Base-by-base conservation (phyloP, 2,113 vertebrate species). In the Notarius quadriscutis region DNA sequence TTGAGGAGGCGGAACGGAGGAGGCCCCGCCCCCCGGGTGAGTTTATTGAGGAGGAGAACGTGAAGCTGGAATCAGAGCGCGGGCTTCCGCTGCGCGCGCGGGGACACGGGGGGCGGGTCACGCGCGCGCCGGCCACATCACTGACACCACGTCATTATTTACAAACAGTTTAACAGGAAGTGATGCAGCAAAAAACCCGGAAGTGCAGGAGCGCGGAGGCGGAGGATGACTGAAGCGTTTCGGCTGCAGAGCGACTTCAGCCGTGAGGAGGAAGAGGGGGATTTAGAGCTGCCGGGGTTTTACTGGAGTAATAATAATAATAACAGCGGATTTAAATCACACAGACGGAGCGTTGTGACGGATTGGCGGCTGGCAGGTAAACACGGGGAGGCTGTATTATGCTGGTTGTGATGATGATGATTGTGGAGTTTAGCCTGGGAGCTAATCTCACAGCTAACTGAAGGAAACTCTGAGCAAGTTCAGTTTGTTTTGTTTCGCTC, bases 121-220 rank as follows among this genome's bases (percentile, higher is more conserved):
- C 34, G 34, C 7, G 1, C 65, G 7, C 63, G n/a, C 10, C 34
- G 2, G 34, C 34, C 34, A 34, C 41, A 41, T 6, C 1, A 4
- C 10, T 22, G 20, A 2, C 50, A 7, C 4, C 17, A 81, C 83
- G 63, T 57, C 53, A 79, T 20, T 87, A 84, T 89, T 87, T 87
- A 89, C 83, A 85, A 87, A 87, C 71, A 87, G 63, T 7, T 15
- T 17, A 17, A 86, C 79, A 55, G 89, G 89, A 90, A 90, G 82
- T 88, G 84, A 86, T 84, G 53, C 83, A 60, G 83, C 69, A 89
- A 63, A 48, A 12, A 86, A 50, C 55, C 81, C 84, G 86, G 86
- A 84, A 84, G 79, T 81, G 34, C 10, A 5, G 9, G 5, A 69
- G 83, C 84, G 84, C 41, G 83, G 41, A 7, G 12, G 67, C 51